Evolutionary conservation across 2,797 vertebrate genomes (phyloP).

Genomic region (Syncerus caffer): DNA sequence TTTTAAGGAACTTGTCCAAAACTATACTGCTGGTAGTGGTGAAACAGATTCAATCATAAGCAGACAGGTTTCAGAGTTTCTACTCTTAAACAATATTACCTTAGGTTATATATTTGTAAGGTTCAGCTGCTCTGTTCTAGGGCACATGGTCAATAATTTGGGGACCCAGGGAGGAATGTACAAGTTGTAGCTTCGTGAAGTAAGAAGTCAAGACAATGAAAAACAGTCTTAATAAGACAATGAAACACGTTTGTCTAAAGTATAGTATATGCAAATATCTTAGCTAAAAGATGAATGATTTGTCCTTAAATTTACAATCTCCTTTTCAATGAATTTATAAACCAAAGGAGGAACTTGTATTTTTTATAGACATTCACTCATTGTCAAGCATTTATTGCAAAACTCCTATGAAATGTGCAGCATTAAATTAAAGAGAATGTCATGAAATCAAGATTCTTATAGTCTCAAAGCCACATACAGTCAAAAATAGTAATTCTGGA

Average conservation of each 20-base stretch:
- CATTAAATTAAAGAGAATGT: not conserved
- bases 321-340: not conserved
- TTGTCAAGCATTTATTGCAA: not conserved
- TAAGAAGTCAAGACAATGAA: not conserved
- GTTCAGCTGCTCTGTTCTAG: not conserved
- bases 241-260: not conserved
- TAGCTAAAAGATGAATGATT: not conserved
- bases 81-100: not conserved
- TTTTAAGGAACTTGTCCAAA: not conserved
- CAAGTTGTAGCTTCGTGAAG: not conserved
- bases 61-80: not conserved
- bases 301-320: not conserved
- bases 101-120: not conserved
- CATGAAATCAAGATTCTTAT: not conserved
- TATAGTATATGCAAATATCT: not conserved
- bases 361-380: not conserved
- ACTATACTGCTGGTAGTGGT: not conserved
- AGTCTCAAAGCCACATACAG: not conserved
- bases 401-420: not conserved
- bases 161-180: not conserved
- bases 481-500: not conserved
- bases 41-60: not conserved
- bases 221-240: not conserved
- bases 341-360: not conserved
- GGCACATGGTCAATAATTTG: not conserved